These are phyloP conservation scores for Germaria angustata DNA, from an alignment of 2,888 invertebrate genomes.

Conservation along the genomic window DNA sequence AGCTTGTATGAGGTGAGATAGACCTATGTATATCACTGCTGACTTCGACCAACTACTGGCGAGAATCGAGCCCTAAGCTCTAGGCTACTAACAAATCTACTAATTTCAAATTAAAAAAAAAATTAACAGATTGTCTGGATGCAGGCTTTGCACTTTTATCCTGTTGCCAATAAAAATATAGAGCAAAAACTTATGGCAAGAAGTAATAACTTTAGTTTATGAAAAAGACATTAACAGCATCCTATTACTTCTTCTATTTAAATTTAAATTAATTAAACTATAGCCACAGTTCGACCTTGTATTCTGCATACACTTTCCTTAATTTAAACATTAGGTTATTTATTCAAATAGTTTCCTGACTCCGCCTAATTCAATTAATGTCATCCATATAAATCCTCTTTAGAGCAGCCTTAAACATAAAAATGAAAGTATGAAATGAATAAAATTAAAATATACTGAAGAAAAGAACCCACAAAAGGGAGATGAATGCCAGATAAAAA, in stretches of 20 bases:
- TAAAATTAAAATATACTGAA: neutral
- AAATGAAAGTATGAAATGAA: neutral
- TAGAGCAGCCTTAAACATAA: neutral
- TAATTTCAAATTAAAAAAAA: no score
- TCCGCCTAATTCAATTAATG: slow-evolving; percentile 46
- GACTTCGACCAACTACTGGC: no score
- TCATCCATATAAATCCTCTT: slow-evolving; percentile 23
- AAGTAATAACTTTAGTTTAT: neutral
- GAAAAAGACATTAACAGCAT: neutral
- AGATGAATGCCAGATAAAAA: neutral
- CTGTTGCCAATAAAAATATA: no score
- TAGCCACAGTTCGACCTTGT: neutral
- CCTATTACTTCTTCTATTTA: neutral
- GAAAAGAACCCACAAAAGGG: neutral
- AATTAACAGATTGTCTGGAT: no score
- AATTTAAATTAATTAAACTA: neutral
- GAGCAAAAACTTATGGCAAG: no score
- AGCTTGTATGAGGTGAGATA: no score
- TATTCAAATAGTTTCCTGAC: neutral
- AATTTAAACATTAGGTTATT: neutral
- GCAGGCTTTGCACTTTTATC: no score
- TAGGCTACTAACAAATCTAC: no score
- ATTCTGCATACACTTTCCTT: neutral
- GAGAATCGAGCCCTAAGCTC: no score
- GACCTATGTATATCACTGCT: no score